phyloP scores from a whole-genome alignment of 30 jellyfish, hydroid and myxozoan genomes.

The Hydractinia echinata region DNA sequence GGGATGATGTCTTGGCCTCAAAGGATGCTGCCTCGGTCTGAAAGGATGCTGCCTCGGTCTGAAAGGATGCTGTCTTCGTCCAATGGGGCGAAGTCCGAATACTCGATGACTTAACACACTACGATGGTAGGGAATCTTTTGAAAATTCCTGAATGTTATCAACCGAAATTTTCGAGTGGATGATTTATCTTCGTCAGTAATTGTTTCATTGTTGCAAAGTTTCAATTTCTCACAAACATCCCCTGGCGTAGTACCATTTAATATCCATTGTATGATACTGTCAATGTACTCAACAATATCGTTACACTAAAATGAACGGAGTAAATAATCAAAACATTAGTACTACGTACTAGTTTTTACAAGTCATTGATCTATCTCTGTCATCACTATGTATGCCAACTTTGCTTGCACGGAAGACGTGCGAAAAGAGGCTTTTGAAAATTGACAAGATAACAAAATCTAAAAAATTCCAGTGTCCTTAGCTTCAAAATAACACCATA shows the following conservation, averaged over 20 bases:
- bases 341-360: too few relatives aligned
- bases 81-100: too few relatives aligned
- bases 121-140: not conserved
- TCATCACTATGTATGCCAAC: too few relatives aligned
- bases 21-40: too few relatives aligned
- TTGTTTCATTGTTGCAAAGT: not conserved
- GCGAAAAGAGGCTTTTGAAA: not conserved
- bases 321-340: not conserved
- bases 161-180: not conserved
- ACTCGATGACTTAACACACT: not conserved
- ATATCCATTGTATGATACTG: not conserved
- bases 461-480: not conserved
- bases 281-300: constrained; percentile 19
- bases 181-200: not conserved
- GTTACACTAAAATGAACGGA: not conserved
- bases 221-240: not conserved
- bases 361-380: too few relatives aligned
- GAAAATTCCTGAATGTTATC: too few relatives aligned
- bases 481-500: too few relatives aligned
- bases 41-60: too few relatives aligned
- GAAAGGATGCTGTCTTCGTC: too few relatives aligned
- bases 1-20: too few relatives aligned
- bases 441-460: not conserved
- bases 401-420: too few relatives aligned
- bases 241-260: constrained; percentile 4